Evolutionary conservation across 1,140 invertebrate genomes (phyloP).

Genomic region (Temnothorax nylanderi): DNA sequence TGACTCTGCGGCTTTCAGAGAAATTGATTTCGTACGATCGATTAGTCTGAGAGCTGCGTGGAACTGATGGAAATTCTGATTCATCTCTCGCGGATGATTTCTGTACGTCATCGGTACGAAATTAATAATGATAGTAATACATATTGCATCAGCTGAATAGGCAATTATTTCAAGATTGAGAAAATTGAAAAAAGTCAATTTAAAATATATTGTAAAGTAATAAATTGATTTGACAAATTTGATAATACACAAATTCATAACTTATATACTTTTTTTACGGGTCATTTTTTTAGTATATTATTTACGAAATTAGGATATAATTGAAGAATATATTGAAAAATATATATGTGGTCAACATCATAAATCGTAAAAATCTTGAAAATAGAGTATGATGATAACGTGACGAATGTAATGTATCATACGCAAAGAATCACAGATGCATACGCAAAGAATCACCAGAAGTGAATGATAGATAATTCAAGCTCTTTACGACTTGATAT

Average conservation of each 20-base stretch:
- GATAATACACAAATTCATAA: neutral
- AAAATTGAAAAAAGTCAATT: neutral
- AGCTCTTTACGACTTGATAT: neutral
- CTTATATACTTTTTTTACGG: neutral
- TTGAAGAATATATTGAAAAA: no score
- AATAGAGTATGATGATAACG: neutral
- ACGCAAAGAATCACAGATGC: neutral
- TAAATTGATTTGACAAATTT: neutral
- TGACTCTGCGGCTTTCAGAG: conserved; percentile 37
- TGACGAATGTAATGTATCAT: neutral
- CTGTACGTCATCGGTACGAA: neutral
- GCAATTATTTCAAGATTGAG: neutral
- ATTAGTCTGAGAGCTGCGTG: conserved; percentile 5
- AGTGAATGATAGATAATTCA: neutral
- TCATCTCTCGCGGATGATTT: conserved; percentile 15
- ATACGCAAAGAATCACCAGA: neutral
- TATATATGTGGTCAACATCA: neutral
- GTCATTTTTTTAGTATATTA: neutral
- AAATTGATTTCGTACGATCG: conserved; percentile 39
- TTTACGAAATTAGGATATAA: neutral
- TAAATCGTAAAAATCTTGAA: neutral
- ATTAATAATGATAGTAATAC: conserved; percentile 15
- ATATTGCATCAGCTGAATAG: neutral
- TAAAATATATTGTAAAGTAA: neutral
- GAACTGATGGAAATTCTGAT: conserved; percentile 33